Base-by-base conservation (phyloP, 2,113 vertebrate genomes). In the Glaucidium brasilianum region DNA sequence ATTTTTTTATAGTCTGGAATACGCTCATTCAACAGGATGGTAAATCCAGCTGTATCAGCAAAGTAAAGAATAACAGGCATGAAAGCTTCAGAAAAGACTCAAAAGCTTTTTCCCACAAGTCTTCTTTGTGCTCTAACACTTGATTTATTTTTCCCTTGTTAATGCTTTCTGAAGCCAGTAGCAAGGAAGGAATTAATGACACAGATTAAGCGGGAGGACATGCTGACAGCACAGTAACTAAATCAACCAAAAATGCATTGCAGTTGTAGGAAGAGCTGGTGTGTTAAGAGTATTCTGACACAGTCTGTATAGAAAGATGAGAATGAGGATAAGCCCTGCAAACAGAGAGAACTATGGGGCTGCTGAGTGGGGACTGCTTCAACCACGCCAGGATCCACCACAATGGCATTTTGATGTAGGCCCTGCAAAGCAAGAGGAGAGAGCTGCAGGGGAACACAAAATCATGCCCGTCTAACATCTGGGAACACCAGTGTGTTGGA, bases 1-100 rank as follows among this genome's bases (percentile, higher is more conserved):
- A 6, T 89, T 96, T 92, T 92, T 86, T 90, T 58, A 72, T 77
- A 49, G 91, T 92, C 96, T 95, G 92, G 67, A 86, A 95, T 95
- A 94, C 94, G 92, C 80, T 96, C 85, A 37, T 96, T 97, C 97
- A 96, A 96, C 83, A 92, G 97, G 90, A 78, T 89, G 93, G 92
- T 49, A 93, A 97, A 97, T 92, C 85, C 90, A 96, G 94, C 96
- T 94, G 95, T 84, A 94, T 97, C 96, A 97, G 96, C 96, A 97
- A 94, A 94, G 88, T 81, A 45, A 95, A 95, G 95, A 94, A 96
- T 95, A 97, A 97, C 90, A 94, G 93, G 83, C 96, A 94, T 91
- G 91, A 93, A 96, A 95, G 93, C 91, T 85, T 94, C 91, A 91
- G 95, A 95, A 95, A 89, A 88, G 78, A 41, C 93, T 93, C 89